These are phyloP conservation scores for Malurus splendens DNA, from an alignment of 2,797 vertebrate species.

Conservation along the genomic window DNA sequence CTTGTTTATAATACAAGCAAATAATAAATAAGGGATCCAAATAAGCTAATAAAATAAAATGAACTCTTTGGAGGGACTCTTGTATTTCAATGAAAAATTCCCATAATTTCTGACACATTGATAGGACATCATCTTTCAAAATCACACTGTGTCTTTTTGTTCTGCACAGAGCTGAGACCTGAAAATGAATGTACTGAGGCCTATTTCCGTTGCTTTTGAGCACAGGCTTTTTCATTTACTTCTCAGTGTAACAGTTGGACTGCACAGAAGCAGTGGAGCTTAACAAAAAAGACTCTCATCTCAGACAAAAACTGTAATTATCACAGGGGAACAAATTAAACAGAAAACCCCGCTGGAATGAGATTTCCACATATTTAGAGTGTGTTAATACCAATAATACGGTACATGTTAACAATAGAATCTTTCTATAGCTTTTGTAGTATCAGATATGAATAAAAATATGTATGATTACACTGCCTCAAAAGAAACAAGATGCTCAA, in stretches of 20 bases:
- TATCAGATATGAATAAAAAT: conserved; percentile 47
- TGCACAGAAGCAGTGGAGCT: conserved; percentile 56
- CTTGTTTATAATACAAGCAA: background rate
- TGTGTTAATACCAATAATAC: conserved; percentile 58
- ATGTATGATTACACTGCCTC: background rate
- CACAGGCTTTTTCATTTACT: conserved; percentile 51
- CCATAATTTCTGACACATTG: background rate
- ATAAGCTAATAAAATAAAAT: background rate
- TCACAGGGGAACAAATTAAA: conserved; percentile 66
- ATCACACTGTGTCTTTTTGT: background rate
- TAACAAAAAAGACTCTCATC: conserved; percentile 62
- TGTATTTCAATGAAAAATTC: background rate
- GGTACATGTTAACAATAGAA: conserved; percentile 40
- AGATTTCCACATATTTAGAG: conserved; percentile 58
- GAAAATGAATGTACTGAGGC: conserved; percentile 23
- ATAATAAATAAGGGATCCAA: background rate
- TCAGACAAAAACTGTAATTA: conserved; percentile 69
- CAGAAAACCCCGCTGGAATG: conserved; percentile 44
- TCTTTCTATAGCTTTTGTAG: conserved; percentile 46
- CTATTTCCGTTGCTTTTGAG: conserved; percentile 30
- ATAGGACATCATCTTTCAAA: background rate
- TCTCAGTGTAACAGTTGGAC: conserved; percentile 48
- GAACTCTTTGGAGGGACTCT: background rate
- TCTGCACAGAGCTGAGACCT: background rate
- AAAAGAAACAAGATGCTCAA: conserved; percentile 41